Evolutionary conservation across 37 sponge, comb jelly and placozoan species (phyloP), one percentile per base, ranked within the genome.

Genomic region (Halisarca cf. caerulea): DNA sequence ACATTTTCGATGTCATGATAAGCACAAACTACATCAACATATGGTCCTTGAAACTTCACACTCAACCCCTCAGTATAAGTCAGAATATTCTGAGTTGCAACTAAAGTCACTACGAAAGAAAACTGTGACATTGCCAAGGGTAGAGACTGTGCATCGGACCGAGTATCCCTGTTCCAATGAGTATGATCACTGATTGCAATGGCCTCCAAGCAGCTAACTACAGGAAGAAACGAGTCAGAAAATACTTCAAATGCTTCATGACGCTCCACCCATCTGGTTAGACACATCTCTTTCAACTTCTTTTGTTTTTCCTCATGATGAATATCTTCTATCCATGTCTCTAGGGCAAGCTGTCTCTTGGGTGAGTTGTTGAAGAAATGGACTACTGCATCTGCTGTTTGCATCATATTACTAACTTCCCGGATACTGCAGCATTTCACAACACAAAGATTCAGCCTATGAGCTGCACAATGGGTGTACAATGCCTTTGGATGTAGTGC

Each of bases 141-240:
- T 3, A 88, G 60, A 5, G 88, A 85, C 58, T 85, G 66, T 35
- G 92, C 92, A 85, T 91, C 92, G 7, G 85, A 81, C 14, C 85
- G 47, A 39, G 88, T 62, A n/a, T 91, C 92, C 30, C 88, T 66
- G 42, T 86, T 91, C 83, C 80, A 91, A 14, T 88, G 85, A 14
- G 85, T 6, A 36, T 78, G 24, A 24, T 60, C 0, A 70, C 80
- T 79, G 57, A 27, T n/a, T 15, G 79, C 80, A 68, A 83, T 91
- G 0, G 55, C 74, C 40, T 91, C 88, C 62, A 82, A 34, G 35
- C 83, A 60, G 11, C 44, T 60, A 32, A 80, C 64, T 61, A 8
- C 11, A 11, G 57, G 57, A 11, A 54, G 17, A 17, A 54, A 54
- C 57, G 11, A 54, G 57, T n/a, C n/a, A n/a, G n/a, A n/a, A n/a